These are phyloP conservation scores for Coregonus ussuriensis DNA, from an alignment of 2,797 vertebrate genomes.

Conservation along the genomic window DNA sequence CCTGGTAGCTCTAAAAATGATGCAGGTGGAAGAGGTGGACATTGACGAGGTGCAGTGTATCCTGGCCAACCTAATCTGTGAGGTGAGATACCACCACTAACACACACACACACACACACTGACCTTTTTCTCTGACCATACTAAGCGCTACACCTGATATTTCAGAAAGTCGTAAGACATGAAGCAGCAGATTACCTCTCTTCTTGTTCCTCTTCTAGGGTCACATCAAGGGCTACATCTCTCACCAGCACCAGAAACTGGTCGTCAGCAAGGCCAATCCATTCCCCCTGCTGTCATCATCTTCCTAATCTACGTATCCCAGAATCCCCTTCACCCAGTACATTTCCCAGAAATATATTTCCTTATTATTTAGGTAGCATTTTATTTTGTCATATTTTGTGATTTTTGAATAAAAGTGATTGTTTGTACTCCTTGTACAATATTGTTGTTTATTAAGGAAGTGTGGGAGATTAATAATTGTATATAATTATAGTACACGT, in stretches of 20 bases:
- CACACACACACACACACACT: background rate
- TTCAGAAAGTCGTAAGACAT: background rate
- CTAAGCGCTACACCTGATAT: background rate
- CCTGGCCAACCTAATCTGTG: conserved; percentile 94
- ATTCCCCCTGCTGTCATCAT: conserved; percentile 87
- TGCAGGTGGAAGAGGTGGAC: conserved; percentile 93
- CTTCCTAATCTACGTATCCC: conserved; percentile 74
- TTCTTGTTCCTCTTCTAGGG: conserved; percentile 75
- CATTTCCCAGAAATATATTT: background rate
- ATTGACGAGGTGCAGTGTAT: conserved; percentile 96
- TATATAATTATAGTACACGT: background rate
- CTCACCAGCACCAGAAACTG: conserved; percentile 97
- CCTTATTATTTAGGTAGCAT: background rate
- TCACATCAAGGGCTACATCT: conserved; percentile 98
- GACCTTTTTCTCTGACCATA: background rate
- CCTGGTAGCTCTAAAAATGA: conserved; percentile 88
- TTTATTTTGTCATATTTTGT: conserved; percentile 26
- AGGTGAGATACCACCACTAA: conserved; percentile 75
- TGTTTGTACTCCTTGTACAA: conserved; percentile 28
- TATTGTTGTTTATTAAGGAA: background rate
- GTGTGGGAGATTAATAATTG: background rate
- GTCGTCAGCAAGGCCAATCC: conserved; percentile 99
- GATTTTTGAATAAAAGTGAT: conserved; percentile 47
- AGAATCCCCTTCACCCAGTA: conserved; percentile 32
- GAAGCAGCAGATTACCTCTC: background rate